Conservation (phyloP, 2,888 invertebrate genomes). For the Rhyacophila evoluta region DNA sequence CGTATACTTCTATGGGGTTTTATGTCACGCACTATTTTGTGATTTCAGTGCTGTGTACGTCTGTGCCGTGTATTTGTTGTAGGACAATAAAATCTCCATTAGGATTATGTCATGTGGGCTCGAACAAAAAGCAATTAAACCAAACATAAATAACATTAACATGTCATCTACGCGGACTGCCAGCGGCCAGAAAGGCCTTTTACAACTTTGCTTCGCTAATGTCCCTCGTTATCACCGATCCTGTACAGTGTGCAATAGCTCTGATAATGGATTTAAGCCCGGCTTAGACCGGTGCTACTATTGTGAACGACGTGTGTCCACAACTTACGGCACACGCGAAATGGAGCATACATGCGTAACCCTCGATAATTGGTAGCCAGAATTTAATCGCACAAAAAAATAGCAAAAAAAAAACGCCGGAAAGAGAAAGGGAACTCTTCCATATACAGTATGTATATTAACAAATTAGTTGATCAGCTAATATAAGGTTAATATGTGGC, state of each 20-base stretch:
- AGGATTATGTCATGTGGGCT: constrained; percentile 17
- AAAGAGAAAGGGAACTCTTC: too few species aligned
- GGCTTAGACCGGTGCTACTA: neutral
- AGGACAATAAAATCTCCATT: constrained; percentile 7
- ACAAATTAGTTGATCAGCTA: too few species aligned
- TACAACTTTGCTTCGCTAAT: neutral
- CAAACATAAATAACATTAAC: neutral
- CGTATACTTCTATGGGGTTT: too few species aligned
- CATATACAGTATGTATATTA: too few species aligned
- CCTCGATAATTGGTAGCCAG: too few species aligned
- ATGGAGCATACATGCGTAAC: neutral
- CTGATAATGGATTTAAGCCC: neutral
- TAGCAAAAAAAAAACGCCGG: too few species aligned
- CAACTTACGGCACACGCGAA: neutral
- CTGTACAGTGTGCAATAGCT: neutral
- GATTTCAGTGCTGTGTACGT: too few species aligned
- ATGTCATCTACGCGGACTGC: neutral
- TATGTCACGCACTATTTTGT: too few species aligned
- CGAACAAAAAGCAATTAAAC: constrained; percentile 5
- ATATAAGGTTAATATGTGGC: too few species aligned
- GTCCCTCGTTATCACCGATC: neutral
- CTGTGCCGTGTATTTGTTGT: neutral
- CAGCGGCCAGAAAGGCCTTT: neutral
- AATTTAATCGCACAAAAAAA: too few species aligned
- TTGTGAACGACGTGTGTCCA: neutral